Percentiles rank a stretch among this genome's conserved stretches.
Conservation (phyloP, 2,113 vertebrate genomes). For the Malurus cyaneus region DNA sequence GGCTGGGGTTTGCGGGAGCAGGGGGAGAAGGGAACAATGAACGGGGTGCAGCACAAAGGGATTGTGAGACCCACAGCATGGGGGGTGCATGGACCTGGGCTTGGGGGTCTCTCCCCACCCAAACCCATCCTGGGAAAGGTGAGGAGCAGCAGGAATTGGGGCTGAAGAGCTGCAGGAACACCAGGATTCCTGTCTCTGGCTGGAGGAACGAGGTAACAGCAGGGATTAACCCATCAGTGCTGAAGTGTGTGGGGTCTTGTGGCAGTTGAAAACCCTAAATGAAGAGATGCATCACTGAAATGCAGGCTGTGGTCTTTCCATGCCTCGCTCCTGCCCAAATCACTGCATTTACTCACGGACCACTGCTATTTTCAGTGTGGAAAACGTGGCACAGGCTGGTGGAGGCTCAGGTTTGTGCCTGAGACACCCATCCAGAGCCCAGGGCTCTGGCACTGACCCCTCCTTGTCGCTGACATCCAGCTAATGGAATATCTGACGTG, state of each 20-base stretch:
- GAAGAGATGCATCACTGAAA: not conserved
- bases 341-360: not conserved
- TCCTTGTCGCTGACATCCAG: not conserved
- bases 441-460: not conserved
- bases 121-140: rapidly evolving
- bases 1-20: not conserved
- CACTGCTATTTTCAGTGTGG: not conserved
- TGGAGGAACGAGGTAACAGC: not conserved
- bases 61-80: rapidly evolving
- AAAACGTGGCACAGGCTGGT: not conserved
- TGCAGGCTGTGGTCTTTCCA: not conserved
- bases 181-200: not conserved
- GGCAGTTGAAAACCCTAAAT: not conserved
- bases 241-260: not conserved
- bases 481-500: not conserved
- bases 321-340: not conserved
- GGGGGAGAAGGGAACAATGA: not conserved
- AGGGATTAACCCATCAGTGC: not conserved
- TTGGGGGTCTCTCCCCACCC: not conserved
- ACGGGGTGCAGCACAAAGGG: not conserved
- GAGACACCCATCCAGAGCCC: not conserved
- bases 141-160: not conserved
- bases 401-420: not conserved
- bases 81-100: not conserved
- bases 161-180: rapidly evolving